Evolutionary conservation across 2,797 vertebrate species (phyloP).

Genomic region (Mareca penelope): DNA sequence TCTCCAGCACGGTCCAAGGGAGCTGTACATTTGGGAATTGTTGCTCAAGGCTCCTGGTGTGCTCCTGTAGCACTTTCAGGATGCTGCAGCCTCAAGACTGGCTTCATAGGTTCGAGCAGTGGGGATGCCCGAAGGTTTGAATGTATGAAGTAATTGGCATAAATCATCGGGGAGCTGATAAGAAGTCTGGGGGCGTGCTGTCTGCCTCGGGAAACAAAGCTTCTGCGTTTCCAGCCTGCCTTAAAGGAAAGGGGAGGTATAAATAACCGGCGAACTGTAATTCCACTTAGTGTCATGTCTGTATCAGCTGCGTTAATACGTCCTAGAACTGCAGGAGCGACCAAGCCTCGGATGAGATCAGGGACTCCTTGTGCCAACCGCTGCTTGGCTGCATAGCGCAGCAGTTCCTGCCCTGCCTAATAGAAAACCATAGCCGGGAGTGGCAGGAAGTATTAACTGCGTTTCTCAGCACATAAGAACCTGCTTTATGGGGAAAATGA

Average conservation of each 20-base stretch:
- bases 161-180: background rate
- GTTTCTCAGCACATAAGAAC: background rate
- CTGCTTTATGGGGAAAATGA: background rate
- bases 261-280: background rate
- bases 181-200: background rate
- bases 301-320: background rate
- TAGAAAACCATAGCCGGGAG: fast-evolving
- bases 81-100: background rate
- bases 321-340: background rate
- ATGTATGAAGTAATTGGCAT: background rate
- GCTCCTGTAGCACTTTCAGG: background rate
- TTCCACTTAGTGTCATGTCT: background rate
- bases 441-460: background rate
- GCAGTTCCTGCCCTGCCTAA: background rate
- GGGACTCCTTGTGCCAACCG: background rate
- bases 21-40: fast-evolving
- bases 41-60: background rate
- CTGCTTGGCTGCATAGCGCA: fast-evolving
- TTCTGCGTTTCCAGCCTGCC: background rate
- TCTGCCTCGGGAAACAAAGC: background rate
- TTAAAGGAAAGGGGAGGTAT: background rate
- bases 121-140: background rate
- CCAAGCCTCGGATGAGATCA: background rate
- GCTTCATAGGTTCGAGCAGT: background rate
- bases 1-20: fast-evolving